A percentile compares a stretch with the other conserved stretches of the same genome.
Evolutionary conservation across 30 jellyfish, hydroid and myxozoan genomes (phyloP).

Genomic region (Pelagia noctiluca): DNA sequence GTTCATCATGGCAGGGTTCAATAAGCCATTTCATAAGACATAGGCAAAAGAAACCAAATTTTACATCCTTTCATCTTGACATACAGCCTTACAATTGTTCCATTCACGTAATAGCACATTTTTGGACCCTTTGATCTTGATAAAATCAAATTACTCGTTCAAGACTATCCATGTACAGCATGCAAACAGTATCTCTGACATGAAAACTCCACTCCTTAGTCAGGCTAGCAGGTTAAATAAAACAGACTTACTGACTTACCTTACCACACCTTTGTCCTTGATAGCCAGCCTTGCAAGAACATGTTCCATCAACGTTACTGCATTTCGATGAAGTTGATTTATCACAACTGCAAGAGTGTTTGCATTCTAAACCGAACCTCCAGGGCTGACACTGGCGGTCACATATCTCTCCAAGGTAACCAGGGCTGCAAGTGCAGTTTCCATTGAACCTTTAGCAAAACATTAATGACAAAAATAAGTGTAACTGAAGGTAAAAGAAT

Average conservation of each 20-base stretch:
- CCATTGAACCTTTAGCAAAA: conserved; percentile 73
- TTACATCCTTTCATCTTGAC: no score
- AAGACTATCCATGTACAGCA: no score
- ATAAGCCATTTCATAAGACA: no score
- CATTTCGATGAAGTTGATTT: conserved; percentile 43
- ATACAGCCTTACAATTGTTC: no score
- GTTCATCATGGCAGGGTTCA: no score
- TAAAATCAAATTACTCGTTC: no score
- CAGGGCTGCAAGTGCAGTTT: conserved; percentile 81
- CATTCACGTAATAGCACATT: no score
- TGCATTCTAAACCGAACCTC: conserved; percentile 72
- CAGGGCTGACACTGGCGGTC: conserved; percentile 66
- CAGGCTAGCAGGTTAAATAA: neutral
- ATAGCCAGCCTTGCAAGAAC: conserved; percentile 85
- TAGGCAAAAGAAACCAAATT: no score
- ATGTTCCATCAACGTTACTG: conserved; percentile 74
- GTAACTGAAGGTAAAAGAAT: no score
- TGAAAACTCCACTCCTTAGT: neutral
- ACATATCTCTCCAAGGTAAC: conserved; percentile 82
- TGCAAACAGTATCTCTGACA: neutral
- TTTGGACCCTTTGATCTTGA: no score
- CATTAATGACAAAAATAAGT: no score
- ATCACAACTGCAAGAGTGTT: conserved; percentile 53
- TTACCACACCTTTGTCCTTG: conserved; percentile 68
- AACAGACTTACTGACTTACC: conserved; percentile 57